Conservation (phyloP, 2,113 vertebrate species). For the Zapus hudsonius region DNA sequence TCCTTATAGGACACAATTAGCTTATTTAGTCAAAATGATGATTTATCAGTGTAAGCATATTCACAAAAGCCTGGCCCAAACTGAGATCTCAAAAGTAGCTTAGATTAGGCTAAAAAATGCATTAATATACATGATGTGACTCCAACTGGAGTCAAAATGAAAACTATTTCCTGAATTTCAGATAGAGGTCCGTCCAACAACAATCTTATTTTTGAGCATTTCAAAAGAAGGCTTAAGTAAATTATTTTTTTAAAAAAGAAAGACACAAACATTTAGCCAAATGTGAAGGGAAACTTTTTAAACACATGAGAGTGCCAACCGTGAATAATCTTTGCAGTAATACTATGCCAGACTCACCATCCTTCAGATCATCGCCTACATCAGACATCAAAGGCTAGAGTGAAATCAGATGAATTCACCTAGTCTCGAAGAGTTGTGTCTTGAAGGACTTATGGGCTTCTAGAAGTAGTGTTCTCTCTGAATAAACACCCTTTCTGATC, state of each 20-base stretch:
- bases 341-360: conserved; percentile 47
- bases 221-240: conserved; percentile 69
- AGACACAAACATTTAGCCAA: conserved; percentile 56
- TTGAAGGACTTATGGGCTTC: conserved; percentile 12
- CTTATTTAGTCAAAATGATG: background rate
- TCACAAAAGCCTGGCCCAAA: conserved; percentile 55
- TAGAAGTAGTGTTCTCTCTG: conserved; percentile 61
- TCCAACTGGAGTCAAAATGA: conserved; percentile 51
- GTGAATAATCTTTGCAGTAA: conserved; percentile 44
- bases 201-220: conserved; percentile 66
- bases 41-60: conserved; percentile 50
- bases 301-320: conserved; percentile 49
- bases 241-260: conserved; percentile 58
- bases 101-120: no score
- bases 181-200: conserved; percentile 65
- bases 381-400: conserved; percentile 10
- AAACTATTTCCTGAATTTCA: conserved; percentile 69
- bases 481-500: conserved; percentile 52
- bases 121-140: conserved; percentile 78
- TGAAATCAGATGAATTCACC: conserved; percentile 56
- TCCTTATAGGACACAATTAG: conserved; percentile 49
- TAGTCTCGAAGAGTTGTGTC: conserved; percentile 55
- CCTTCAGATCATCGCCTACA: conserved; percentile 55
- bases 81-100: no score
- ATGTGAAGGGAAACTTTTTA: conserved; percentile 27